Base-by-base conservation (phyloP, 2,113 vertebrate genomes). In the Numenius arquata region DNA sequence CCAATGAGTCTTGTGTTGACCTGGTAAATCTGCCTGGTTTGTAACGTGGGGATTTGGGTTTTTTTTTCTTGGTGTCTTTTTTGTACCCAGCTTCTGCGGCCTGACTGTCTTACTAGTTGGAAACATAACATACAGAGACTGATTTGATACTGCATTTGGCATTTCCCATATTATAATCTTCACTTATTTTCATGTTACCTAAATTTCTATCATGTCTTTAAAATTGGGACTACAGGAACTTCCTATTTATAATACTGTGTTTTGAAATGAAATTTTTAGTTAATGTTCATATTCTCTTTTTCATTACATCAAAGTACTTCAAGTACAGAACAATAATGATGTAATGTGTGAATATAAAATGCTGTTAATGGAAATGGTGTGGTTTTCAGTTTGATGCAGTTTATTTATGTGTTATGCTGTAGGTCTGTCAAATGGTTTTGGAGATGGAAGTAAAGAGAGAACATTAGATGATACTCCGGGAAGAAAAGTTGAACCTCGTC, bases 381-480 rank as follows among this genome's bases (percentile, higher is more conserved):
- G 8, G 5, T 89, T 95, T 86, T 55, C 52, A 72, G 93, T 94
- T 95, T 95, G 75, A 94, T 82, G 79, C 59, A 90, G 38, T 82
- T 50, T 93, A 12, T 70, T 72, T 91, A 85, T 96, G 22, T 92
- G 12, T 92, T 97, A 43, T 93, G 47, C 94, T 97, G 19, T 80
- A 99, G 99, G 99, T 93, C 98, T 99, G 68, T 98, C 99, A 48
- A 99, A 99, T 59, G 98, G 99, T 89, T 99, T 99, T 97, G 98
- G 98, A 96, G 97, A 98, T 61, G 97, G 98, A 34, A 97, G 96
- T 90, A 98, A 98, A 48, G 98, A 99, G 47, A 98, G 97, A 97
- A 94, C 96, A 53, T 96, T 94, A 71, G 98, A 98, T 63, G 90
- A 98, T 4, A 90, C 97, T 97, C 96, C 97, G 9, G 98, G 98